Conservation (phyloP, 2,888 invertebrate genomes). For the Philereme transversata region DNA sequence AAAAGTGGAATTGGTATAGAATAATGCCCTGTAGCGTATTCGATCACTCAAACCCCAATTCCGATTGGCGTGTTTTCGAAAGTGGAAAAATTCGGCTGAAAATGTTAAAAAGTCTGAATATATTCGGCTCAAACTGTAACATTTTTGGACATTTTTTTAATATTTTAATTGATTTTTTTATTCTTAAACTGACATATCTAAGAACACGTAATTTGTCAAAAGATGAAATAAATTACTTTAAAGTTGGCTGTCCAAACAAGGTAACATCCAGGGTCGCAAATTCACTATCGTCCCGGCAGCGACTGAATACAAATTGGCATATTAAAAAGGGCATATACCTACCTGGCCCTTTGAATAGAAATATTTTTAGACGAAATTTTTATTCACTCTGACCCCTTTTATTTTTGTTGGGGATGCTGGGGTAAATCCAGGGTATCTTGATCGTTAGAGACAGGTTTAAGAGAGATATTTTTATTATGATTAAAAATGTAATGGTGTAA, state of each 20-base stretch:
- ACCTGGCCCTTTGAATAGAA: conserved; percentile 25
- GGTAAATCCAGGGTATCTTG: conserved; percentile 11
- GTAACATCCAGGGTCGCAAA: conserved; percentile 19
- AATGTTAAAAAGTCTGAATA: background rate
- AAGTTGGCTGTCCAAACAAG: conserved; percentile 20
- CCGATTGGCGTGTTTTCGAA: too few relatives aligned
- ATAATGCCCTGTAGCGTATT: too few relatives aligned
- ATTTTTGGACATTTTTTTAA: conserved; percentile 24
- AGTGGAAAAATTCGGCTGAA: too few relatives aligned
- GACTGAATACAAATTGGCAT: conserved; percentile 40
- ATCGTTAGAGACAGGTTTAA: conserved; percentile 23
- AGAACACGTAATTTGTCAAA: too few relatives aligned
- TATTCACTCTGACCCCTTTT: conserved; percentile 28
- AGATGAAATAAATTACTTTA: too few relatives aligned
- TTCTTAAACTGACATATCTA: too few relatives aligned
- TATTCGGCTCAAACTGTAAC: background rate
- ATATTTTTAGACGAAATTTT: conserved; percentile 32
- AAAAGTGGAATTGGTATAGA: too few relatives aligned
- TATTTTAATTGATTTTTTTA: too few relatives aligned
- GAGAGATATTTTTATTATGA: conserved; percentile 24
- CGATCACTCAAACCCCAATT: too few relatives aligned
- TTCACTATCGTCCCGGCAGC: conserved; percentile 21
- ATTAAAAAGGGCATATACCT: conserved; percentile 36
- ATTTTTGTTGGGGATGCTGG: conserved; percentile 27
- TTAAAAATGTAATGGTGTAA: conserved; percentile 18